Base-by-base conservation (phyloP, 2,113 vertebrate genomes). In the Apodemus speciosus region DNA sequence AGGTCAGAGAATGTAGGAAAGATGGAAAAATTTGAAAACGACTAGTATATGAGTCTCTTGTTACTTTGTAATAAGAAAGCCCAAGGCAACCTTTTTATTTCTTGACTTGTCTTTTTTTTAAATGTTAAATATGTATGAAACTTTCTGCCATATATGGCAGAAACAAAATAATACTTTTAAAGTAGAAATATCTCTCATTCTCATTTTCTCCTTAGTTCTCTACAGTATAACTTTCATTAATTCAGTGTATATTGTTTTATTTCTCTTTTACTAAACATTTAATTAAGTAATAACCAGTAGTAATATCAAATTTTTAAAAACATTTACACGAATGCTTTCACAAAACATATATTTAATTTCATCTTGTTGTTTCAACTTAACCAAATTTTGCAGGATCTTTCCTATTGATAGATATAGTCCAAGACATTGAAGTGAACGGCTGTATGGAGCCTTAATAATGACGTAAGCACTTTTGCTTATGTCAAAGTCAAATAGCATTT, bases 261-360 rank as follows among this genome's bases (percentile, higher is more conserved):
- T 90, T 77, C 72, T 79, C 25, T 85, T 93, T 93, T 86, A 72
- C 10, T 85, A n/a, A 66, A 51, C 71, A 43, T 32, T 25, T 80
- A 91, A 40, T 62, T 85, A 80, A 84, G 51, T 73, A 85, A 62
- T 66, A 88, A 35, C 25, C 25, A 88, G 62, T 13, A 84, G 30
- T 62, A 75, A 35, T 76, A 40, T 76, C 4, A 91, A 91, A 89
- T 27, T 84, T 35, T 94, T 84, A 53, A 9, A 69, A 72, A 60
- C 13, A 51, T 84, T 95, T 88, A 68, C 4, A 38, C 15, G 2
- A 94, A 40, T 66, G 21, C 16, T 69, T 90, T 85, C 38, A 49
- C n/a, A 62, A 49, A 73, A 40, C 43, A 85, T 64, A 1, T 68
- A 62, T 64, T 72, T 83, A 62, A 23, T 68, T 71, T 35, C 7